Evolutionary conservation across 2,888 invertebrate species (phyloP).

Genomic region (Pandemis corylana): DNA sequence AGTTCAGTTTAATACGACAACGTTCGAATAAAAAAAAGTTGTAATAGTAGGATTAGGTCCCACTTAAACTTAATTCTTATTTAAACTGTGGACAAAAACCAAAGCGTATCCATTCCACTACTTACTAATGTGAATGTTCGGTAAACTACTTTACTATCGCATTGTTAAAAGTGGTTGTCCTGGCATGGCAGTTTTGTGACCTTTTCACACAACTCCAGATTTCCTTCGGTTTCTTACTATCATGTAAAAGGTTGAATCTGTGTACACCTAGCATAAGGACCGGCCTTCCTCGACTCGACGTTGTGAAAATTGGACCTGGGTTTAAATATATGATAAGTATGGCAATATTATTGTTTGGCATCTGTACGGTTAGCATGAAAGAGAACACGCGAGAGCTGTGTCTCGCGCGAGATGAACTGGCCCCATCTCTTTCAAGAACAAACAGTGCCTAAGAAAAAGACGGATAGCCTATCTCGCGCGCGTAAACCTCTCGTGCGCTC

Average conservation of each 20-base stretch:
- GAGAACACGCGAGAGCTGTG: no score
- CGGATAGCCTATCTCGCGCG: no score
- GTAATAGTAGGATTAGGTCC: no score
- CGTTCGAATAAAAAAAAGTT: no score
- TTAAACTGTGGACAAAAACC: no score
- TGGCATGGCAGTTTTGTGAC: conserved; percentile 26
- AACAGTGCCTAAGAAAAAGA: no score
- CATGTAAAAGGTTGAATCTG: conserved; percentile 31
- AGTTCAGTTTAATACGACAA: not conserved
- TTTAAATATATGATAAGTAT: not conserved
- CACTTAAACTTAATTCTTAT: no score
- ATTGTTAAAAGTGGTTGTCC: conserved; percentile 19
- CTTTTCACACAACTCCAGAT: conserved; percentile 34
- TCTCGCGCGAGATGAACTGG: no score
- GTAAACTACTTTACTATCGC: conserved; percentile 10
- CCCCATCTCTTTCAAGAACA: no score
- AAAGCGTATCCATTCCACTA: not conserved
- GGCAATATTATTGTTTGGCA: not conserved
- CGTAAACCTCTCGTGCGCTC: no score
- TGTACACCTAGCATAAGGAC: conserved; percentile 33
- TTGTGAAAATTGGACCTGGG: conserved; percentile 19
- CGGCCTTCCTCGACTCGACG: conserved; percentile 31
- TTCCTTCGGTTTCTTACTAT: not conserved
- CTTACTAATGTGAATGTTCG: conserved; percentile 19
- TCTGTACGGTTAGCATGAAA: not conserved